phyloP scores from a whole-genome alignment of 2,888 invertebrate genomes.

The Drosophila atroscutellata region DNA sequence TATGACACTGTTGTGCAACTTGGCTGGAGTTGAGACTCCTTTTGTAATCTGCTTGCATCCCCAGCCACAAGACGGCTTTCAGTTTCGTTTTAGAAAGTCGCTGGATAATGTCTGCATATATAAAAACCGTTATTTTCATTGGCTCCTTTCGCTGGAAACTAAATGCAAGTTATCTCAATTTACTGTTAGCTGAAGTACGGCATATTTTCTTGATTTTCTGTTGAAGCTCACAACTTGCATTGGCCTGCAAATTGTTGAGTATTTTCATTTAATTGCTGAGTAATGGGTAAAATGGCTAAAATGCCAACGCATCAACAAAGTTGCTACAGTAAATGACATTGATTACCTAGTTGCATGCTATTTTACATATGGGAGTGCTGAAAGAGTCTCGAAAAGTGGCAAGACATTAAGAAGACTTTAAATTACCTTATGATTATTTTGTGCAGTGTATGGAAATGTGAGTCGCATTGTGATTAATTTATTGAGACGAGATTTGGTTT shows the following conservation, averaged over 20 bases:
- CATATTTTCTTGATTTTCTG: conserved; percentile 20
- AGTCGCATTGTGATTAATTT: no score
- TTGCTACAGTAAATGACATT: conserved; percentile 4
- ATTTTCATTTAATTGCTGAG: conserved; percentile 60
- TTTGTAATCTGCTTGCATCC: conserved; percentile 13
- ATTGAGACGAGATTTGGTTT: background rate
- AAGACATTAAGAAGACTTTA: background rate
- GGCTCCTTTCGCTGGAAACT: conserved; percentile 58
- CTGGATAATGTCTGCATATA: conserved; percentile 2
- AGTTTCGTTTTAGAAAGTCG: conserved; percentile 63
- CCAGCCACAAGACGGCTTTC: conserved; percentile 51
- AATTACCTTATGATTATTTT: conserved; percentile 1
- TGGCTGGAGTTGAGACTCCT: conserved; percentile 6
- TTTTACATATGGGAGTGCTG: background rate
- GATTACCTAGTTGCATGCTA: background rate
- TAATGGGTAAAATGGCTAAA: conserved; percentile 13
- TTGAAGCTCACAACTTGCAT: conserved; percentile 57
- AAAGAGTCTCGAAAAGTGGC: background rate
- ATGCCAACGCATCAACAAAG: conserved; percentile 13
- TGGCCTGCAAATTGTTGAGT: conserved; percentile 56
- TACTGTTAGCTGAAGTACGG: background rate
- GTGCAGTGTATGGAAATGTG: background rate
- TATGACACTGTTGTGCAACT: background rate
- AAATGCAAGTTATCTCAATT: conserved; percentile 63
- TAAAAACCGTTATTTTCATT: conserved; percentile 32